Conservation (phyloP, 2,113 vertebrate species). For the Sylvia atricapilla region DNA sequence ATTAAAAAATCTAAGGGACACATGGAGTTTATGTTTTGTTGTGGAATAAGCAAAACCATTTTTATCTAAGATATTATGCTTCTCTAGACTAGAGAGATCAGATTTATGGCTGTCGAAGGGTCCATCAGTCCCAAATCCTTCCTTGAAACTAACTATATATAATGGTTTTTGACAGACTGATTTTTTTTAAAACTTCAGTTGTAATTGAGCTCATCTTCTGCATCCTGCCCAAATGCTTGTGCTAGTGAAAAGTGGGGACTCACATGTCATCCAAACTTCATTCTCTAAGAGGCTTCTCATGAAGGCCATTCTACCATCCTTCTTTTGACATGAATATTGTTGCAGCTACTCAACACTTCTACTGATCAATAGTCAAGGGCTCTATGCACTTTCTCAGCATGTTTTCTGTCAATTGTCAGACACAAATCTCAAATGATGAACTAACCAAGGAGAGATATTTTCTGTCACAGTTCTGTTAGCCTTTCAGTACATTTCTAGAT, state of each 20-base stretch:
- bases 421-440: not conserved
- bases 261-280: fast-evolving
- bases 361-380: not conserved
- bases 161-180: not conserved
- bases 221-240: not conserved
- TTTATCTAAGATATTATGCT: not conserved
- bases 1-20: not conserved
- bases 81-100: not conserved
- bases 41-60: not conserved
- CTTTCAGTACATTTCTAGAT: conserved; percentile 48
- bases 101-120: not conserved
- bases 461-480: conserved; percentile 1
- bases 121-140: not conserved
- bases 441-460: not conserved
- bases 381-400: not conserved
- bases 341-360: not conserved
- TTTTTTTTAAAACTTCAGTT: not conserved
- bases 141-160: not conserved
- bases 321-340: not conserved
- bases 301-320: not conserved
- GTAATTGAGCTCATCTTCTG: not conserved
- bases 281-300: not conserved
- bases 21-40: not conserved
- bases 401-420: not conserved
- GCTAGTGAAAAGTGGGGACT: not conserved